phyloP scores from a whole-genome alignment of 1,140 invertebrate species.

The Colletes latitarsis region DNA sequence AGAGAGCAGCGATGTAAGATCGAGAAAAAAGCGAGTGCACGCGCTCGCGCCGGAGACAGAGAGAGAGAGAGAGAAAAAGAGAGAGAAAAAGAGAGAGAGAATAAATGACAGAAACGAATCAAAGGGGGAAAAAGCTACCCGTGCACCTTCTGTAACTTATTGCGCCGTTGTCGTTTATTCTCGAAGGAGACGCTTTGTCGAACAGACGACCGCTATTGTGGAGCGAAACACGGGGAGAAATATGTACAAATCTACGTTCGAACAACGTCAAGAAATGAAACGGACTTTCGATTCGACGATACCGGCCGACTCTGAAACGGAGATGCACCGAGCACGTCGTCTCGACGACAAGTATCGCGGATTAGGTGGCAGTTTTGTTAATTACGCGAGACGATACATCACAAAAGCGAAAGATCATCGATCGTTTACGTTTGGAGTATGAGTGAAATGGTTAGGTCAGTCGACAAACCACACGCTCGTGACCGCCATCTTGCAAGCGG shows the following conservation, averaged over 20 bases:
- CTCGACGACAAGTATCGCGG: too few species aligned
- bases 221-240: not conserved
- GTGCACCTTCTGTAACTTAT: not conserved
- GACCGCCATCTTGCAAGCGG: conserved; percentile 34
- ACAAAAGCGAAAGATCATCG: not conserved
- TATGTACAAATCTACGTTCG: not conserved
- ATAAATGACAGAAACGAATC: not conserved
- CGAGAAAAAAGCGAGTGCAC: too few species aligned
- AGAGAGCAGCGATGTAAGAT: not conserved
- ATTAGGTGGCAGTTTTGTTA: not conserved
- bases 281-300: too few species aligned
- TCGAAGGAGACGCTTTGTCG: not conserved
- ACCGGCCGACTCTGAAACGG: too few species aligned
- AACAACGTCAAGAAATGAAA: not conserved
- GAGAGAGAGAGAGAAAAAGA: not conserved
- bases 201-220: not conserved
- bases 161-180: not conserved
- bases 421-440: not conserved
- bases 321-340: too few species aligned
- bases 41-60: not conserved
- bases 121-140: not conserved
- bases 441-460: conserved; percentile 16
- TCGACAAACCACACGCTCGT: conserved; percentile 46
- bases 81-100: not conserved
- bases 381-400: not conserved